Evolutionary conservation across 1,140 invertebrate genomes (phyloP), one percentile per base, ranked within the genome.

Genomic region (Zaprionus lachaisei): DNA sequence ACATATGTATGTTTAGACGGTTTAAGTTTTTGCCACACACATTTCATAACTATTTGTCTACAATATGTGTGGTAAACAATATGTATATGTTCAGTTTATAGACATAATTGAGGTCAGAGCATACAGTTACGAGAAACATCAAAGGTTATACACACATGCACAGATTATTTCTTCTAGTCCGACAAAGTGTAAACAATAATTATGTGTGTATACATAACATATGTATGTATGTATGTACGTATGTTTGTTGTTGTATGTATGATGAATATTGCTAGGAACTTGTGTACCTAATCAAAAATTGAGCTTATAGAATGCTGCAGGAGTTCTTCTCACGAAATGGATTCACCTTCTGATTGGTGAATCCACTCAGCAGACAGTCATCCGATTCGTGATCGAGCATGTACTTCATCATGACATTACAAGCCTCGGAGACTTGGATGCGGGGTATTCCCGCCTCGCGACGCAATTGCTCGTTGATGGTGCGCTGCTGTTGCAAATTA

Each of bases 321-420:
- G 97, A 96, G 87, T 96, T 98, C 94, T 99, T 99, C 93, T 99
- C 98, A 81, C 98, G 95, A 95, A 99, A 99, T 31, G 98, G 98
- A 94, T 99, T 99, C 6, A 98, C 97, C 93, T 98, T 98, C 92
- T 99, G 98, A 69, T 96, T 98, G 56, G 97, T 96, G 93, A 99
- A 99, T 4, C 98, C 98, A 80, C 98, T 96, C 38, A 99, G 94
- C 14, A 99, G 95, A 89, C 96, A 98, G 94, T 99, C 98, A 83
- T 99, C 97, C 79, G 97, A 96, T 91, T 98, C 96, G 82, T 99
- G 97, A 84, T 99, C 97, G 41, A 96, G 95, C 73, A 99, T 97
- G 86, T 96, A 99, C 92, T 97, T 97, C 93, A 98, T 97, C 74
- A 99, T 98, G 81, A 99, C 97, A 72, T 97, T 95, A 44, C 99